Conservation (phyloP, 2,113 vertebrate genomes). For the Pelecanus crispus region DNA sequence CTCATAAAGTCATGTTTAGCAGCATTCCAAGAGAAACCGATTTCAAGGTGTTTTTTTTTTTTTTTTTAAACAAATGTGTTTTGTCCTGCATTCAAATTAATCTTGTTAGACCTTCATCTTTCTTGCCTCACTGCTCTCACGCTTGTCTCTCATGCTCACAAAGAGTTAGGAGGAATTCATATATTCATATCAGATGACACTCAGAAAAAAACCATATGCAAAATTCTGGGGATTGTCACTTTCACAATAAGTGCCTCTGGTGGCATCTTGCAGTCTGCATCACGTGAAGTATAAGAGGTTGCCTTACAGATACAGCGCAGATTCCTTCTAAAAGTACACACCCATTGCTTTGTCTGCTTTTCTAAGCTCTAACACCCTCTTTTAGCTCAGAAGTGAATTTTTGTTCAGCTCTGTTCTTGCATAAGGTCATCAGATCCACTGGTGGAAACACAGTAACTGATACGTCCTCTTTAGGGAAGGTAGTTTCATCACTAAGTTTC, state of each 20-base stretch:
- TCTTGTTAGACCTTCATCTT: not conserved
- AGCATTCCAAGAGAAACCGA: conserved; percentile 47
- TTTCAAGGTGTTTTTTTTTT: not conserved
- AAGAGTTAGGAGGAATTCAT: not conserved
- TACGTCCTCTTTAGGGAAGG: not conserved
- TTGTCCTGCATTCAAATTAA: conserved; percentile 49
- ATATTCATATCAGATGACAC: not conserved
- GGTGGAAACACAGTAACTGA: not conserved
- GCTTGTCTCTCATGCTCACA: not conserved
- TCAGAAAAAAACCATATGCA: not conserved
- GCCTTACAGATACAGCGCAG: not conserved
- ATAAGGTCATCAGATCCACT: not conserved
- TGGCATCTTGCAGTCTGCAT: not conserved
- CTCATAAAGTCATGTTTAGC: conserved; percentile 43
- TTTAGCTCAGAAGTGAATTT: not conserved
- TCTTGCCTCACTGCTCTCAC: not conserved
- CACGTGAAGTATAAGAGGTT: not conserved
- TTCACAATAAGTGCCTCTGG: not conserved
- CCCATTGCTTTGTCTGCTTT: not conserved
- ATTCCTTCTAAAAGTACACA: conserved; percentile 30
- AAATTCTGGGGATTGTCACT: not conserved
- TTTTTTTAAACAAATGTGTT: not conserved
- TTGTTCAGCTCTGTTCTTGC: conserved; percentile 13
- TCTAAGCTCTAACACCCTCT: conserved; percentile 5
- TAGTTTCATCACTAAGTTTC: not conserved